Evolutionary conservation across 2,797 vertebrate species (phyloP), one percentile per base, ranked within the genome.

Genomic region (Centroberyx gerrardi): DNA sequence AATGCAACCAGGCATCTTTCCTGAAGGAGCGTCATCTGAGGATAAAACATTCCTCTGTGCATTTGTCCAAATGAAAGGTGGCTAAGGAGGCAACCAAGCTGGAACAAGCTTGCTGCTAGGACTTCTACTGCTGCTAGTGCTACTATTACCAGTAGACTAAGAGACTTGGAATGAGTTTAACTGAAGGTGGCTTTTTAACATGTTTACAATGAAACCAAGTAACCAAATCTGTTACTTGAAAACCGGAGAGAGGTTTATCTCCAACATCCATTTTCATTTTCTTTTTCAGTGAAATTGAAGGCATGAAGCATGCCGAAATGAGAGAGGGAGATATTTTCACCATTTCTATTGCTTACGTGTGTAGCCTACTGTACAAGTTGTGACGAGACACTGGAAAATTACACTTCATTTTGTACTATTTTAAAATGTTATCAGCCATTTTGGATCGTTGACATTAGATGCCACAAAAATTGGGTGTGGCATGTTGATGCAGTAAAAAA

Each of bases 141-240:
- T 59, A 59, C 65, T 75, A 58, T 66, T 28, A 27, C 40, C 62
- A 63, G 65, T 42, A 68, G 62, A 76, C 18, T 46, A 49, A 61
- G 64, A 74, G 49, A 62, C 64, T 65, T 53, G 77, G 51, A 56
- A 75, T 18, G 40, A 87, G 77, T 68, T 83, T 49, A 48, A 66
- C 72, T 83, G 90, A 87, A 78, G 83, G 42, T 81, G 73, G 76
- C 15, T 81, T 72, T n/a, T 55, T 81, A 1, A 69, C 58, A 64
- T 88, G 88, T 92, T 93, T 92, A 90, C 88, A 89, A 33, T 76
- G 62, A 85, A 74, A 78, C 53, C 29, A 51, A 81, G 74, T 2
- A 36, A 74, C 71, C 31, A 68, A 72, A 76, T 52, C 56, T 83
- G 72, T 74, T 59, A 59, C 60, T 81, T 59, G 53, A 69, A 52